Base-by-base conservation (phyloP, 2,797 vertebrate genomes). In the Melanotaenia pygmaea region DNA sequence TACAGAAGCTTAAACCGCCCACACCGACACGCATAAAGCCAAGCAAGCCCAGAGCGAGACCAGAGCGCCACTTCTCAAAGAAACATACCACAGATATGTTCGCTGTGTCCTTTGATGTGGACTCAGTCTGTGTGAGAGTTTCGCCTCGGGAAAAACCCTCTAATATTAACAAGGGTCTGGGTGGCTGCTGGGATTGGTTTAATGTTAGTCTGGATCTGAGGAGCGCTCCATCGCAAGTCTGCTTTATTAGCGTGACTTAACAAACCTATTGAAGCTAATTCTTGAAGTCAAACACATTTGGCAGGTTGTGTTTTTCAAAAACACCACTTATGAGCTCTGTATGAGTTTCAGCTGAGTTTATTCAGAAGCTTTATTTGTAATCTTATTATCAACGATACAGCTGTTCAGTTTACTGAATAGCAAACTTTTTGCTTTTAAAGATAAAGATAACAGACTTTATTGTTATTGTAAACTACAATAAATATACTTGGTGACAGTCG, bases 1-100 rank as follows among this genome's bases (percentile, higher is more conserved):
- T 56, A 83, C 81, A 84, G 73, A 82, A 37, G 87, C 89, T 90
- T 86, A 87, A 72, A 79, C 72, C 88, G 77, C 88, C 85, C 87
- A 92, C 86, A 64, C 80, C 60, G 77, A 81, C 83, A 47, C 26
- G 50, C 80, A 72, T 74, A 71, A 63, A 85, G 79, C 50, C 47
- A 70, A 83, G 70, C 3, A 70, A 78, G 84, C 91, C 72, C 74
- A 10, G 54, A 76, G 76, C 8, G 45, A 80, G 84, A 89, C 74
- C 74, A 14, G 54, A 74, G 76, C 8, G 51, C 77, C 0, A 12
- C 63, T 83, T 80, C 81, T 74, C 63, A 1, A 2, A 71, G 54
- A 85, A 56, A 5, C 76, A 57, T 11, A 16, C 76, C 1, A 26
- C 45, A 88, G 53, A 74, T 69, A 26, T 7, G 77, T 65, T 72